Evolutionary conservation across 2,797 vertebrate genomes (phyloP), one percentile per base, ranked within the genome.

Genomic region (Sternarchorhynchus goeldii): DNA sequence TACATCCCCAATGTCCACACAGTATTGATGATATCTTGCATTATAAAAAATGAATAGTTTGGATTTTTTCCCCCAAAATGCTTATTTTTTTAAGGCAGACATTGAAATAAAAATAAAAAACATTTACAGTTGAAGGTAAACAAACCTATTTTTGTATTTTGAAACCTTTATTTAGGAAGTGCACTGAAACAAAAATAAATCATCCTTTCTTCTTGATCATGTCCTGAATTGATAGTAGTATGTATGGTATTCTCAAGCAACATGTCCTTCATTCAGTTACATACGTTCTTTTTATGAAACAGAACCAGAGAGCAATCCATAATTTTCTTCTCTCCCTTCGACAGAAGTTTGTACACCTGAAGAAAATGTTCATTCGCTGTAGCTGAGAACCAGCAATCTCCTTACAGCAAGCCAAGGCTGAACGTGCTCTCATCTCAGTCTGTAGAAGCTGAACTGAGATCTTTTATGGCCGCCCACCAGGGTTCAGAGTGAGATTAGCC

Each of bases 91-190:
- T 85, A 88, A 92, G 81, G 87, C 82, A 85, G 86, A 92, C 91
- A 91, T 94, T 81, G 77, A 73, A 81, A 81, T 73, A 73, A 76
- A 73, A 72, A 76, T 93, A 95, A 97, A 96, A 97, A 95, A 88
- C 95, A 95, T 96, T 92, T 97, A 97, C 94, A 97, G 94, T 92
- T 95, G 94, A 93, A 93, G 86, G 94, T 96, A 95, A 96, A 98
- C 94, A 96, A 95, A 93, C 84, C 75, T 87, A 85, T 85, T 87
- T 88, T 90, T 92, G 75, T 78, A 73, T 50, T 80, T 93, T 93
- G 92, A 89, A 92, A 94, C 91, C 88, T 92, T 94, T 92, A 91
- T 93, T 93, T 95, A 96, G 93, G 93, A 95, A 97, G 95, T 97
- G 95, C 95, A 96, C 93, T 92, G 93, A 93, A 50, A 93, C 95